phyloP scores from a whole-genome alignment of 2,113 vertebrate species.

The Oryctolagus cuniculus region DNA sequence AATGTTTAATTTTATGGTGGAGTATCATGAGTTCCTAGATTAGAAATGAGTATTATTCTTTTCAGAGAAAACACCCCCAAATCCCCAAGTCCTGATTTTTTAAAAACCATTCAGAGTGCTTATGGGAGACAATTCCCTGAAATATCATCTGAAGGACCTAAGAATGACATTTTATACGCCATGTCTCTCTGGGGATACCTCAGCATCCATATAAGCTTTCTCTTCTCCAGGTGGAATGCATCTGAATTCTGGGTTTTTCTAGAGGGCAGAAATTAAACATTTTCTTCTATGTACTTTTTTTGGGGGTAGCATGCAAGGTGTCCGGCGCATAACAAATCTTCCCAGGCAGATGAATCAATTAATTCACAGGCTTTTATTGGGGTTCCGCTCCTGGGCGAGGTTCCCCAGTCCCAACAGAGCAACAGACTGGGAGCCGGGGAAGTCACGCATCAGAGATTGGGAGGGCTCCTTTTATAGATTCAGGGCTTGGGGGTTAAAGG shows the following conservation, averaged over 20 bases:
- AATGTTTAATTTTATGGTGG: slow-evolving; percentile 21
- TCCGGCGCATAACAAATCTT: no score
- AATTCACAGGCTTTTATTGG: no score
- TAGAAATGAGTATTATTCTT: neutral
- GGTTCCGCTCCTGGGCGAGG: no score
- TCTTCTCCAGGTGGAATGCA: neutral
- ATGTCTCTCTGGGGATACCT: neutral
- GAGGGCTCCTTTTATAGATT: no score
- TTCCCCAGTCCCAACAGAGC: no score
- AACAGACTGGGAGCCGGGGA: no score
- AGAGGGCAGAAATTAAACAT: slow-evolving; percentile 47
- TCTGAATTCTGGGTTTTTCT: slow-evolving; percentile 10
- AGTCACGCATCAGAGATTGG: no score
- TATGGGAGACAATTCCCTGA: neutral
- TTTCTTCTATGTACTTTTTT: neutral
- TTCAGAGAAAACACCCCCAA: slow-evolving; percentile 19
- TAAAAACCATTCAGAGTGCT: neutral
- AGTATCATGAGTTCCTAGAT: neutral
- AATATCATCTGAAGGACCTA: neutral
- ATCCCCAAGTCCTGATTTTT: neutral
- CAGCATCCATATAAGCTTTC: neutral
- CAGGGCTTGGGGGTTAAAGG: no score
- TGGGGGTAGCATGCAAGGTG: no score
- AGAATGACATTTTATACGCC: neutral
- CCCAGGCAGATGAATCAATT: no score